phyloP scores from a whole-genome alignment of 2,888 invertebrate genomes.

The Cheiracanthium punctorium region DNA sequence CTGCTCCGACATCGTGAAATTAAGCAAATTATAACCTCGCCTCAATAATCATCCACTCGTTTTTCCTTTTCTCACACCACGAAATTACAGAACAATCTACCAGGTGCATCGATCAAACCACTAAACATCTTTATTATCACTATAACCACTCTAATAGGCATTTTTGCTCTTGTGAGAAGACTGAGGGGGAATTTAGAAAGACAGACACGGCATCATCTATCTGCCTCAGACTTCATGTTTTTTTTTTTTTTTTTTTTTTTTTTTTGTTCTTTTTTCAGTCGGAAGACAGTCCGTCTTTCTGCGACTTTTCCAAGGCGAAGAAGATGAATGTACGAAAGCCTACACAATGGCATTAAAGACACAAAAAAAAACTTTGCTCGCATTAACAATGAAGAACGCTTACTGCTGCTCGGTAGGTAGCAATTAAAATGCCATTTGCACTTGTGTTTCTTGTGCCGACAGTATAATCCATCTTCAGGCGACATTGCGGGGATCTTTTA shows the following conservation, averaged over 20 bases:
- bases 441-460: slow-evolving; percentile 57
- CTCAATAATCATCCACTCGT: too few species aligned
- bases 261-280: neutral
- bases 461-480: slow-evolving; percentile 47
- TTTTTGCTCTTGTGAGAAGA: neutral
- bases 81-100: too few species aligned
- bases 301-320: neutral
- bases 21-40: too few species aligned
- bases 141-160: neutral
- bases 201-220: neutral
- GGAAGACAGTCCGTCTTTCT: neutral
- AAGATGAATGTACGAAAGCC: neutral
- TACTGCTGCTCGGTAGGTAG: slow-evolving; percentile 55
- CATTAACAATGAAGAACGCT: slow-evolving; percentile 34
- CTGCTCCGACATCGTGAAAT: too few species aligned
- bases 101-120: neutral
- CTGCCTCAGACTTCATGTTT: neutral
- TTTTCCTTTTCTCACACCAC: too few species aligned
- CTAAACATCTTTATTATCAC: neutral
- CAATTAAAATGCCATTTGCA: slow-evolving; percentile 69
- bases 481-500: neutral
- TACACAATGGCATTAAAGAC: slow-evolving; percentile 14
- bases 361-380: slow-evolving; percentile 11
- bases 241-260: too few species aligned
- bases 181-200: neutral